phyloP scores from a whole-genome alignment of 2,113 vertebrate species.

The Lepidothrix coronata region DNA sequence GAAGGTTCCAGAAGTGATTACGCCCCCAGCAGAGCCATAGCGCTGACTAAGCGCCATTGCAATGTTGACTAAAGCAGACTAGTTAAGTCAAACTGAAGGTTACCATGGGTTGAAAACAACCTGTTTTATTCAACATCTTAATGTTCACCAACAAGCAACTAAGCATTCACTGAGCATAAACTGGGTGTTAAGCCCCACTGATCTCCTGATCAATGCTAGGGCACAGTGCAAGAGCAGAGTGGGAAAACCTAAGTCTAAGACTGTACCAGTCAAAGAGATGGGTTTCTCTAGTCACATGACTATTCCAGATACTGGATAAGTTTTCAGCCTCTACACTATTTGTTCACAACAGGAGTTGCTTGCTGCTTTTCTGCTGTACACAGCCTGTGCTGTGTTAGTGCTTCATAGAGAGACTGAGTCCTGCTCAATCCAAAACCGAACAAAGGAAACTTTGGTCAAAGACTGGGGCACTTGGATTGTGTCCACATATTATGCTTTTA shows the following conservation, averaged over 20 bases:
- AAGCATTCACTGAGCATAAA: background rate
- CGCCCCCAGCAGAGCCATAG: background rate
- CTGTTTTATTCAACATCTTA: background rate
- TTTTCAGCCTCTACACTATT: rapidly evolving
- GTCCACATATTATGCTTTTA: background rate
- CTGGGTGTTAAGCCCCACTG: background rate
- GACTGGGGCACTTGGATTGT: background rate
- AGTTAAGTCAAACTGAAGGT: background rate
- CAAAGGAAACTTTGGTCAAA: background rate
- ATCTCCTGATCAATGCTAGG: background rate
- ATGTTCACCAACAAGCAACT: background rate
- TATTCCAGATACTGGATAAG: background rate
- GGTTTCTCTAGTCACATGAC: background rate
- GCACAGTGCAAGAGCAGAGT: background rate
- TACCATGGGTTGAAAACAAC: background rate
- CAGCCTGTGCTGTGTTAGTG: background rate
- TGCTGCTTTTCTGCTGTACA: background rate
- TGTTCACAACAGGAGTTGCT: background rate
- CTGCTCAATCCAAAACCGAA: background rate
- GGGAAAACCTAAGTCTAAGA: background rate
- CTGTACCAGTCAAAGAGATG: background rate
- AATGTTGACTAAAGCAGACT: background rate
- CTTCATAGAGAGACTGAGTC: background rate
- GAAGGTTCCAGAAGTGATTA: background rate
- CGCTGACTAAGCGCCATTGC: background rate